Evolutionary conservation across 35 echinoderm and acorn worm species (phyloP), one percentile per base, ranked within the genome.

Genomic region (Lytechinus variegatus): DNA sequence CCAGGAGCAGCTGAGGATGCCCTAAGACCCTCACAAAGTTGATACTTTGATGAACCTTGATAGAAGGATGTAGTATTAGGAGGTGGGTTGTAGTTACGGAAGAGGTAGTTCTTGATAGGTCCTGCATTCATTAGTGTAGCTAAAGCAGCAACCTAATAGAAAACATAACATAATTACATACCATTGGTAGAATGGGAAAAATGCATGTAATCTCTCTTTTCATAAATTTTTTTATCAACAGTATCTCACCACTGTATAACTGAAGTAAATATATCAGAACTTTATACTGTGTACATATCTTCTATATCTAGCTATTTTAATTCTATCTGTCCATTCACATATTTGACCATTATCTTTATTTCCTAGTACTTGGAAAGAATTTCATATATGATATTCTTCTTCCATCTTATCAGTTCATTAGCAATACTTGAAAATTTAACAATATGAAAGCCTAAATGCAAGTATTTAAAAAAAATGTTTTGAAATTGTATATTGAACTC

Each of bases 11-110:
- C 98, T 12, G 98, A 97, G 1, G 97, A 98, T 27, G 98, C 98
- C 55, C 97, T 93, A 21, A 98, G 96, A 86, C 97, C 98, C 93
- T 99, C 95, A 96, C 98, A 99, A 21, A 96, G 91, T 33, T 93
- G 89, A 95, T 98, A 98, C 54, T 97, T 96, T 53, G 72, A 96
- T 56, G 95, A 95, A 13, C 98, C 98, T 61, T 95, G 94, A 94
- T 99, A 99, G 53, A 95, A 95, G 21, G 98, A 99, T 53, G 87
- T 21, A 57, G 94, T 86, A 21, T 95, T 96, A 9, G 93, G 87
- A 52, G 98, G 98, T n/a, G 97, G 86, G 96, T 99, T 97, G 97
- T 99, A 99, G 90, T 99, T 99, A 24, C 98, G 96, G 61, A 99
- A 99, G 28, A 99, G 94, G 89, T 91, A 97, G 61, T 97, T 95